These are phyloP conservation scores for Dipus sagitta DNA, from an alignment of 2,797 vertebrate genomes.

Conservation along the genomic window DNA sequence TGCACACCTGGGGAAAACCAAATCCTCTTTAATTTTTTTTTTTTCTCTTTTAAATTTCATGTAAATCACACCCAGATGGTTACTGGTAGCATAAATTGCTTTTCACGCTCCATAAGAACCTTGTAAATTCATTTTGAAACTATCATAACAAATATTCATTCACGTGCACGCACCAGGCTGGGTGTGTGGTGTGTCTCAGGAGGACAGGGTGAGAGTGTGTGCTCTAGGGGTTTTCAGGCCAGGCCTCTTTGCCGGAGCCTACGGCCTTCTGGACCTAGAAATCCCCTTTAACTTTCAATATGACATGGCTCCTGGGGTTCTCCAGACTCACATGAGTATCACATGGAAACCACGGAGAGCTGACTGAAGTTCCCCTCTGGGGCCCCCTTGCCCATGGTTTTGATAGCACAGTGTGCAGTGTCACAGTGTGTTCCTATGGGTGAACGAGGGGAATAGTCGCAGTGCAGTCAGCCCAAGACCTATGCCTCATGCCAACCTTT, in stretches of 20 bases:
- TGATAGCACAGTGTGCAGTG: background rate
- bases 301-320: rapidly evolving
- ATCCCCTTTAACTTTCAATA: background rate
- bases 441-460: background rate
- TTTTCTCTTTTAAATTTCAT: conserved; percentile 58
- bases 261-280: background rate
- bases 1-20: conserved; percentile 45
- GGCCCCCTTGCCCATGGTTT: background rate
- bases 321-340: rapidly evolving
- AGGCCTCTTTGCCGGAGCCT: no score
- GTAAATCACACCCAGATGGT: conserved; percentile 60
- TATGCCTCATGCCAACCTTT: background rate
- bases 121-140: conserved; percentile 38
- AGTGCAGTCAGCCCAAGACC: background rate
- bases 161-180: background rate
- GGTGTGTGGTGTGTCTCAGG: background rate
- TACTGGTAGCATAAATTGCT: conserved; percentile 20
- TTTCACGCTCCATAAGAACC: background rate
- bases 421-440: background rate
- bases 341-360: background rate
- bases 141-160: background rate
- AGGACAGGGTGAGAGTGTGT: background rate
- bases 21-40: conserved; percentile 37
- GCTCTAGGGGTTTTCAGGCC: background rate
- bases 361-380: background rate